These are phyloP conservation scores for Abramis brama DNA, from an alignment of 2,113 vertebrate genomes.

Conservation along the genomic window DNA sequence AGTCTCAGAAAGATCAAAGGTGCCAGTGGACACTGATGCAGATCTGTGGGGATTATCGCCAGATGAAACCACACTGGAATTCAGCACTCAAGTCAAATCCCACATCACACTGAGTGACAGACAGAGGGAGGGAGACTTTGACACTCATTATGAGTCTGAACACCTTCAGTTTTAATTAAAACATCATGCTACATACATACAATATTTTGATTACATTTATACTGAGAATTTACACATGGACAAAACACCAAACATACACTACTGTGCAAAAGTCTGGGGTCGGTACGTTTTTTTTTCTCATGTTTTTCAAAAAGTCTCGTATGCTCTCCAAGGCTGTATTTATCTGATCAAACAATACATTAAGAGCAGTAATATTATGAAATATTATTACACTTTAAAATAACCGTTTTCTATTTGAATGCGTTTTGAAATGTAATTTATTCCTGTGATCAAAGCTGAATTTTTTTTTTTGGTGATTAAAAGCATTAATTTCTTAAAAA, in stretches of 20 bases:
- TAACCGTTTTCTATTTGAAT: neutral
- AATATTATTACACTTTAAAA: neutral
- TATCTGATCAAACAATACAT: neutral
- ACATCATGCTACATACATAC: neutral
- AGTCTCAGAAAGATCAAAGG: conserved; percentile 78
- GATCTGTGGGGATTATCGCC: conserved; percentile 77
- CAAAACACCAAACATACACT: neutral
- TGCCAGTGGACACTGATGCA: conserved; percentile 77
- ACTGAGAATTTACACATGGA: neutral
- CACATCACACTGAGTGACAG: conserved; percentile 59
- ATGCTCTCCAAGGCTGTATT: neutral
- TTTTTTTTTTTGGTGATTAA: neutral
- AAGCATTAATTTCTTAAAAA: neutral
- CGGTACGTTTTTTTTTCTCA: neutral
- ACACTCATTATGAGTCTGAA: neutral
- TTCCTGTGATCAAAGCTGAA: neutral
- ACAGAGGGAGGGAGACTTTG: conserved; percentile 55
- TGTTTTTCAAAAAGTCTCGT: neutral
- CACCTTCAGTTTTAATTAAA: neutral
- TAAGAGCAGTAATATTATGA: no score
- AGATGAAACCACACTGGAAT: conserved; percentile 75
- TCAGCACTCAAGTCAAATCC: conserved; percentile 69
- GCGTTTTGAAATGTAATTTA: neutral
- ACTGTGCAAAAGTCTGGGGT: no score
- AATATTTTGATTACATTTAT: neutral